Percentiles rank a stretch among this genome's conserved stretches.
Conservation (phyloP, 2,797 vertebrate genomes). For the Somateria mollissima region DNA sequence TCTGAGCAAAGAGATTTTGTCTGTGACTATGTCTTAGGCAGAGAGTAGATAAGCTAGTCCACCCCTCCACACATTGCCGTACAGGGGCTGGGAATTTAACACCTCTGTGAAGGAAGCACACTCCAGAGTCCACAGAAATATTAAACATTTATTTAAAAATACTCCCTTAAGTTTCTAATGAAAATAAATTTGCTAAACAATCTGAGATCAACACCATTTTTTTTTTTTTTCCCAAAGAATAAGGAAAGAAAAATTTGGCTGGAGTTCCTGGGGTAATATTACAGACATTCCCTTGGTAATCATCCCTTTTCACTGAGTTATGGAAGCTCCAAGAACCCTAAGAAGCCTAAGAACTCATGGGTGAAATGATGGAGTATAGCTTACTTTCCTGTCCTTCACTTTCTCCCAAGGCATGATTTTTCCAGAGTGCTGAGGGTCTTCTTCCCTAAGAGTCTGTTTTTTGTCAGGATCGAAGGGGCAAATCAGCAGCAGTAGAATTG, state of each 20-base stretch:
- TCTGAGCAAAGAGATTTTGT: not conserved
- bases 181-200: constrained; percentile 11
- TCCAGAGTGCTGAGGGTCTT: not conserved
- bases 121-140: not conserved
- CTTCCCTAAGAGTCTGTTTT: not conserved
- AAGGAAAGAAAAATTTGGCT: not conserved
- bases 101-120: not conserved
- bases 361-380: not conserved
- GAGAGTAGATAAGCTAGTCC: not conserved
- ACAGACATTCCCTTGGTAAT: not conserved
- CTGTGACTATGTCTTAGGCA: not conserved
- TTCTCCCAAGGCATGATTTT: not conserved
- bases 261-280: not conserved
- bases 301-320: not conserved
- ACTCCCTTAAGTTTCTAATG: not conserved
- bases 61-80: not conserved
- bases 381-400: not conserved
- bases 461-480: not conserved
- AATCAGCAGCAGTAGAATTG: not conserved
- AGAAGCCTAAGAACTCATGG: not conserved
- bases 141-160: constrained; percentile 11
- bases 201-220: not conserved
- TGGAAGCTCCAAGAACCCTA: not conserved
- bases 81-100: not conserved
- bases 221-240: not conserved